Conservation (phyloP, 2,888 invertebrate species). For the Papilio gigon region DNA sequence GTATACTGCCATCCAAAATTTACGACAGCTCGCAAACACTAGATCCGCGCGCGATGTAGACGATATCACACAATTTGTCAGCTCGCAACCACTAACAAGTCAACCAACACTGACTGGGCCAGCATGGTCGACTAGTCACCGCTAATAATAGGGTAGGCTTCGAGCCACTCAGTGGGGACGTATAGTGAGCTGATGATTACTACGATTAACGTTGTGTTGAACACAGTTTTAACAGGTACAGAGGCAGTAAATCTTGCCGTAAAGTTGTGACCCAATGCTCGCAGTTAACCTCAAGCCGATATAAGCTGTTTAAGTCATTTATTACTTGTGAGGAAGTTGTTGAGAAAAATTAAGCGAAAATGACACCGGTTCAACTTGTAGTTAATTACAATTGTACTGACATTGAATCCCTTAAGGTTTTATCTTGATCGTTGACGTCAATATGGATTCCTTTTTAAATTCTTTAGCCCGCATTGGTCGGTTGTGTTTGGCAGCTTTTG, state of each 20-base stretch:
- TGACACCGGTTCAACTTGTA: constrained; percentile 34
- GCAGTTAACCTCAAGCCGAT: neutral
- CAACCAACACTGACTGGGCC: no score
- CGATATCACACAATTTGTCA: no score
- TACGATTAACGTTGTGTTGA: no score
- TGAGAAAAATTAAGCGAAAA: constrained; percentile 23
- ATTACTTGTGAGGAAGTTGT: constrained; percentile 44
- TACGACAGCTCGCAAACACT: neutral
- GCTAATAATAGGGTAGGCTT: no score
- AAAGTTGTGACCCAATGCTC: no score
- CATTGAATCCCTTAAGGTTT: constrained; percentile 32
- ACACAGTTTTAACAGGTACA: no score
- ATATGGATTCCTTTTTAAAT: neutral
- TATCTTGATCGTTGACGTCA: constrained; percentile 1
- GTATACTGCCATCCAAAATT: neutral
- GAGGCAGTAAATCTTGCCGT: no score
- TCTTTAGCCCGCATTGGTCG: constrained; percentile 1
- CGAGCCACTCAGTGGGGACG: no score
- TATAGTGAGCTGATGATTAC: no score
- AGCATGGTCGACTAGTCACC: no score
- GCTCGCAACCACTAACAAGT: no score
- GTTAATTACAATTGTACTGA: constrained; percentile 28
- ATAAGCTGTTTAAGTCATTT: neutral
- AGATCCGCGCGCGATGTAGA: neutral
- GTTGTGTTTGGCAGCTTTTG: no score